phyloP scores from a whole-genome alignment of 2,888 invertebrate genomes.

The Polia nebulosa region DNA sequence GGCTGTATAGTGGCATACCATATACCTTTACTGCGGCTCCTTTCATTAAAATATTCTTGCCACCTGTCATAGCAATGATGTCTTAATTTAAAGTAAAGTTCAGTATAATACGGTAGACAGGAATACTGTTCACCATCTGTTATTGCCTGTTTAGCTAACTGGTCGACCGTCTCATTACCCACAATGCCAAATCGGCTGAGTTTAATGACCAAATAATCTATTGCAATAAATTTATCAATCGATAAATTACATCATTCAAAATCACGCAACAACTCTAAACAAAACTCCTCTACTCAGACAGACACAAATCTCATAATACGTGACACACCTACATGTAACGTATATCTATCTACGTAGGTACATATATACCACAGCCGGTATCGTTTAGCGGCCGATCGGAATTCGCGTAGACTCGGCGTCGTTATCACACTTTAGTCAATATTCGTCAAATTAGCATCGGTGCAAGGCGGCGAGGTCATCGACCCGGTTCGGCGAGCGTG shows the following conservation, averaged over 20 bases:
- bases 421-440: slow-evolving; percentile 70
- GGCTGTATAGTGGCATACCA: no score
- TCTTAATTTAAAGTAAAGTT: no score
- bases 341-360: background rate
- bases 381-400: slow-evolving; percentile 61
- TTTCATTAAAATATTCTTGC: no score
- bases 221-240: slow-evolving; percentile 1
- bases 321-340: no score
- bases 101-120: no score
- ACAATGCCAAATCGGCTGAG: no score
- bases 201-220: background rate
- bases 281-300: slow-evolving; percentile 6
- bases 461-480: slow-evolving; percentile 79
- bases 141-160: no score
- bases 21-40: no score
- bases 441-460: slow-evolving; percentile 87
- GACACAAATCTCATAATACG: slow-evolving; percentile 20
- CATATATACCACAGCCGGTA: slow-evolving; percentile 38
- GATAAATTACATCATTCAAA: slow-evolving; percentile 6
- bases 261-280: slow-evolving; percentile 18
- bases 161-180: no score
- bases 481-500: slow-evolving; percentile 83
- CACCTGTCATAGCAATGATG: no score
- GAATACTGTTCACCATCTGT: no score
- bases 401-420: slow-evolving; percentile 66